Conservation (phyloP, 2,113 vertebrate species). For the Panthera uncia region DNA sequence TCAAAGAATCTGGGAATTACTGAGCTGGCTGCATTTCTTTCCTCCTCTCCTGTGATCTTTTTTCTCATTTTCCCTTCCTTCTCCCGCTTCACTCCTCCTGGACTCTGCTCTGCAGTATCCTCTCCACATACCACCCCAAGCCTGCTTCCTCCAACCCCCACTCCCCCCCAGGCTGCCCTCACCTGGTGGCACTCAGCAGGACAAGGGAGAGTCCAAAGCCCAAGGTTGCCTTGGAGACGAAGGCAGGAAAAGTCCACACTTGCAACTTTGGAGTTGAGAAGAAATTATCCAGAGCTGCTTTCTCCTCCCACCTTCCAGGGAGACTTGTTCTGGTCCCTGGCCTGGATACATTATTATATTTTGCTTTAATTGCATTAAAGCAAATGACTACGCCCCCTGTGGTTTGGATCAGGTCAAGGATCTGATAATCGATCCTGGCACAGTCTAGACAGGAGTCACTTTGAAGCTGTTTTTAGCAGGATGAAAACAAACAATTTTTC, state of each 20-base stretch:
- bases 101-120: not conserved
- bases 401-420: slow-evolving; percentile 87
- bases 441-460: slow-evolving; percentile 89
- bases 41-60: not conserved
- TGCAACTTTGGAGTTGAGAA: not conserved
- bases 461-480: slow-evolving; percentile 88
- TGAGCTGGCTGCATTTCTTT: not conserved
- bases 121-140: not conserved
- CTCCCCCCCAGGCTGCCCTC: not conserved
- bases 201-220: not conserved
- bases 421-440: slow-evolving; percentile 91
- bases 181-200: not conserved
- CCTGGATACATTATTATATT: slow-evolving; percentile 83
- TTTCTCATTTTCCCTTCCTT: not conserved
- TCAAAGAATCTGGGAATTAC: not conserved
- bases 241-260: not conserved
- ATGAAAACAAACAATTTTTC: slow-evolving; percentile 85
- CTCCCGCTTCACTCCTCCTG: not conserved
- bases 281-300: slow-evolving; percentile 47
- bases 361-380: slow-evolving; percentile 93
- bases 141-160: not conserved
- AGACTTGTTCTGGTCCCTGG: slow-evolving; percentile 62
- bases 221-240: not conserved
- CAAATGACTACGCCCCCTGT: slow-evolving; percentile 88
- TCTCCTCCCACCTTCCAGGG: slow-evolving; percentile 40